Evolutionary conservation across 37 sponge, comb jelly and placozoan genomes (phyloP), one percentile per base, ranked within the genome.

Genomic region (Oscarella lobularis): DNA sequence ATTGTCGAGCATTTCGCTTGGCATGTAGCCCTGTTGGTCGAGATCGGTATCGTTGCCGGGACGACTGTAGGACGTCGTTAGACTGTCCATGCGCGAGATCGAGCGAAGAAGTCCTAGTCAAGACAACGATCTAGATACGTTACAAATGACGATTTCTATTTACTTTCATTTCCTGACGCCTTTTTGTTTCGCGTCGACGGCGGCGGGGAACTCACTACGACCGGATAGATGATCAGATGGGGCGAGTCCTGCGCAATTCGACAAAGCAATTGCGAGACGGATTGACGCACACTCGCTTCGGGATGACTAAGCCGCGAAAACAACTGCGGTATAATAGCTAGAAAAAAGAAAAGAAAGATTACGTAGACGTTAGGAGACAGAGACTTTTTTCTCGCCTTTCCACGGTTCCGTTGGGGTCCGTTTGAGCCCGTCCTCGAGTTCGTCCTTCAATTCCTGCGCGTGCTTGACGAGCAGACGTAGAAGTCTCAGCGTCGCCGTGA

Each of bases 231-330:
- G 84, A 92, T 86, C 82, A 81, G 87, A 67, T 92, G 90, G 38
- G 93, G 93, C 1, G 85, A 83, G 74, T 92, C 93, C 1, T 74
- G n/a, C 2, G 85, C 93, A 35, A 92, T 85, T 1, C 90, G 75
- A 74, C 93, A 88, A 38, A 92, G 78, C 3, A 92, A 80, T 78
- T 92, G 84, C 2, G 86, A 85, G 72, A 92, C 90, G 81, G 84
- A 88, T 75, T 85, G 86, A 38, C 84, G 70, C 0, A 92, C 93
- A 54, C 88, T 84, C 55, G 77, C 78, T 41, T 92, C 93, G 0
- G 93, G 93, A 67, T 92, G 93, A 76, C 83, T 92, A 31, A 92
- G 84, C 0, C 93, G 87, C n/a, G 93, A 92, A 72, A 92, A 88
- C 66, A 92, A 54, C 90, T 92, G 93, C 0, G 93, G 93, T 33